Evolutionary conservation across 2,113 vertebrate genomes (phyloP), one percentile per base, ranked within the genome.

Genomic region (Poeciliopsis prolifica): DNA sequence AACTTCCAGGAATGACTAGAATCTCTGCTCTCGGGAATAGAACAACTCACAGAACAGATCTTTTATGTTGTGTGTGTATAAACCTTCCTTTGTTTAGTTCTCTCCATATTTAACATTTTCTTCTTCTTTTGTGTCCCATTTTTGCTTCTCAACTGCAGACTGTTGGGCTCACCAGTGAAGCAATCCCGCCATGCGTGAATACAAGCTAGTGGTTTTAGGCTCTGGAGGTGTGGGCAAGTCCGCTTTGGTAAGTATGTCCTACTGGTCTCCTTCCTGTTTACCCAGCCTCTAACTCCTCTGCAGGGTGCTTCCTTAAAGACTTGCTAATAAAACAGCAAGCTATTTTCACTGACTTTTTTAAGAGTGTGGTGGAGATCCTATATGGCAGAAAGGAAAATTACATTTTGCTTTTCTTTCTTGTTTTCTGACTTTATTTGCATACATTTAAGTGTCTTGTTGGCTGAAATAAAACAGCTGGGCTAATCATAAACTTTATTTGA

Each of bases 151-250:
- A 86, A 87, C 86, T 92, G 61, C 92, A 99, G 96, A 91, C 92
- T 82, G 81, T 91, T 88, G 91, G 93, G 92, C 93, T 92, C 91
- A 93, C 94, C 76, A 95, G 92, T 96, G 95, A 95, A 94, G 93
- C 93, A 91, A 94, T 94, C 94, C 92, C 96, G 95, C 94, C 96
- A 99, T 99, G 98, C 98, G 98, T 95, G 98, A 99, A 95, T 99
- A 99, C 96, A 99, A 99, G 96, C 96, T 99, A 89, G 97, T 99
- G 95, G 98, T 99, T 94, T 95, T 99, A 91, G 98, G 98, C 86
- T 99, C 98, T 92, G 98, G 98, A 95, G 98, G 98, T 91, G 98
- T 99, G 94, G 98, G 98, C 85, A 99, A 99, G 88, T 99, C 98
- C 0, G 98, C 98, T 91, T 94, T 99, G 97, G 98, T 99, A 94